Conservation (phyloP, 2,888 invertebrate species). For the Mesorhabditis belari region DNA sequence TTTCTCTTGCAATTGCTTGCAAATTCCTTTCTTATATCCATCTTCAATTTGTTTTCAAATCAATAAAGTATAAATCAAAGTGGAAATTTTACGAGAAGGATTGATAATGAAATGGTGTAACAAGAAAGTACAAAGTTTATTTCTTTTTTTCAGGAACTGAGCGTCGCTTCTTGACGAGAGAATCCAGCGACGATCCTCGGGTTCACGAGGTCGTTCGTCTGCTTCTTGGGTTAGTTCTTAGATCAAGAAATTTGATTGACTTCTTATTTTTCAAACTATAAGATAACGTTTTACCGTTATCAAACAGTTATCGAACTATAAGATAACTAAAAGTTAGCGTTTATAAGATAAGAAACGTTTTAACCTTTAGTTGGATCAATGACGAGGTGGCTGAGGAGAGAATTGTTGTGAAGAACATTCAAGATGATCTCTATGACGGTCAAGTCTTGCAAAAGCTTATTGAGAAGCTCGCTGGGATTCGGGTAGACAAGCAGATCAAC, state of each 20-base stretch:
- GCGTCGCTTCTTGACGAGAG: constrained; percentile 84
- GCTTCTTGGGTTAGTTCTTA: constrained; percentile 61
- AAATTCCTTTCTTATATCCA: no score
- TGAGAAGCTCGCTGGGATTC: constrained; percentile 53
- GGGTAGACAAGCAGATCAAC: constrained; percentile 14
- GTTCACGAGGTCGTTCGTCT: constrained; percentile 58
- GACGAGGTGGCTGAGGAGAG: constrained; percentile 90
- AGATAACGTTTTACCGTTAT: no score
- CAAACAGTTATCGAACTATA: no score
- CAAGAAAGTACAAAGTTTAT: not conserved
- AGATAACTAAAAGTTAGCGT: no score
- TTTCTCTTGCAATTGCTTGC: no score
- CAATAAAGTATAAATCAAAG: not conserved
- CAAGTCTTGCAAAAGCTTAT: constrained; percentile 73
- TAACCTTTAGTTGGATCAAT: constrained; percentile 91
- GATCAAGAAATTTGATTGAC: no score
- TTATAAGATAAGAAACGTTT: no score
- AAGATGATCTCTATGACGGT: constrained; percentile 94
- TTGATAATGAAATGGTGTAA: not conserved
- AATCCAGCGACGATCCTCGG: constrained; percentile 77
- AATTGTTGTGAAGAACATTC: constrained; percentile 87
- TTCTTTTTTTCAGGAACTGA: constrained; percentile 69
- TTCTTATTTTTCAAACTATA: no score
- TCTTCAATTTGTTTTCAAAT: not conserved
- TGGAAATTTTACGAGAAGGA: not conserved